Evolutionary conservation across 2,797 vertebrate species (phyloP), one percentile per base, ranked within the genome.

Genomic region (Hydrolagus colliei): DNA sequence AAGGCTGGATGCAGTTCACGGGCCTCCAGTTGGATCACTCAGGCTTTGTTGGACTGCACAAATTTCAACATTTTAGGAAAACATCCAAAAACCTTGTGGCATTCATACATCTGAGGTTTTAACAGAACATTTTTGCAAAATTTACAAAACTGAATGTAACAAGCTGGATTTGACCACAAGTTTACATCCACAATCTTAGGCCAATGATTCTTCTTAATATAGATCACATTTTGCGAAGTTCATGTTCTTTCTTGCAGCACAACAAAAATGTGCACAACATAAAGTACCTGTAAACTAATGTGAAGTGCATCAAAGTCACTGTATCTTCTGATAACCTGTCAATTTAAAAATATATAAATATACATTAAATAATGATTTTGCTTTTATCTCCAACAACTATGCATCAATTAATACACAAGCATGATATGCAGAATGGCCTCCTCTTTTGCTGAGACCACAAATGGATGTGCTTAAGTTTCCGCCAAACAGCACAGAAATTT

Each of bases 301-400:
- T 99, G 97, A 86, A 99, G 95, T 88, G 96, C 92, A 86, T 98
- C 98, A 86, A 99, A 99, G 93, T 99, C 98, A 87, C 98, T 99
- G 91, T 99, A 99, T 90, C 98, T 94, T 85, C 97, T 96, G 87
- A 98, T 93, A 88, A 99, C 95, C 98, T 99, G 94, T 74, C 89
- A 41, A 92, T 0, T 89, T 91, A 87, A 89, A 80, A 2, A 88
- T 75, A 4, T 67, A 27, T 86, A 86, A 88, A 41, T 89, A n/a
- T n/a, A 35, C 18, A 18, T 12, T 18, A 75, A 63, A 74, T 76
- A 86, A 63, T 72, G 67, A 85, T 73, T 41, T 41, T 11, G 12
- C 86, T 86, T 87, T 62, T 78, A 41, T 12, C 27, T 68, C 16
- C 63, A 14, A 82, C 18, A 10, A 74, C 13, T 71, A 16, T 71